Base-by-base conservation (phyloP, 2,797 vertebrate species). In the Tinamus major region DNA sequence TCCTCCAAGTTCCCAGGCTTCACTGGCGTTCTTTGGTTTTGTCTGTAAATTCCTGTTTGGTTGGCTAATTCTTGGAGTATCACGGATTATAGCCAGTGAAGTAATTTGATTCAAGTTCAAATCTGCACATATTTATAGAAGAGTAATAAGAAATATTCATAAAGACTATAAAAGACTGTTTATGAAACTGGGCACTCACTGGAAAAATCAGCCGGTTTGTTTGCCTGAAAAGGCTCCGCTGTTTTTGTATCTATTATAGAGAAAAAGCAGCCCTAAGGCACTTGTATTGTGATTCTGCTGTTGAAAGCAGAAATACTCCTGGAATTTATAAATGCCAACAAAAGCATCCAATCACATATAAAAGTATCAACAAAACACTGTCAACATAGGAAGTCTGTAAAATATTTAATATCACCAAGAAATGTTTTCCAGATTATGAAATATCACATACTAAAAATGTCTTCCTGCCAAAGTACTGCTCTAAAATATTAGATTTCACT, bases 391-490 rank as follows among this genome's bases (percentile, higher is more conserved):
- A 26, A 88, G 77, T 70, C 21, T 87, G 62, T 93, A 91, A 94
- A 90, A 79, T 74, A 77, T n/a, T 58, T 95, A 81, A 49, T 92
- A 89, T 51, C n/a, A 59, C 59, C 11, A 70, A 74, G 56, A 77
- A 91, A 84, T 70, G 35, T 84, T 90, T 93, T 77, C 80, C 77
- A 85, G 85, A 92, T 77, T 96, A 92, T 93, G 87, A 95, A 96
- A 94, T 95, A 91, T 58, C 71, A 79, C 71, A 89, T 49, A 93
- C 64, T 89, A 77, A 92, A 92, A 82, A 84, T 46, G 48, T 78
- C 78, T 94, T 90, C 37, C 64, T 93, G 80, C 35, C 71, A 74
- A 94, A 94, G 61, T 39, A 71, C 24, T 75, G 16, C 44, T 85
- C 21, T 94, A 77, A 94, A 93, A 85, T 79, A 74, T 74, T 67